Evolutionary conservation across 2,888 invertebrate species (phyloP).

Genomic region (Drosophila silvestris): DNA sequence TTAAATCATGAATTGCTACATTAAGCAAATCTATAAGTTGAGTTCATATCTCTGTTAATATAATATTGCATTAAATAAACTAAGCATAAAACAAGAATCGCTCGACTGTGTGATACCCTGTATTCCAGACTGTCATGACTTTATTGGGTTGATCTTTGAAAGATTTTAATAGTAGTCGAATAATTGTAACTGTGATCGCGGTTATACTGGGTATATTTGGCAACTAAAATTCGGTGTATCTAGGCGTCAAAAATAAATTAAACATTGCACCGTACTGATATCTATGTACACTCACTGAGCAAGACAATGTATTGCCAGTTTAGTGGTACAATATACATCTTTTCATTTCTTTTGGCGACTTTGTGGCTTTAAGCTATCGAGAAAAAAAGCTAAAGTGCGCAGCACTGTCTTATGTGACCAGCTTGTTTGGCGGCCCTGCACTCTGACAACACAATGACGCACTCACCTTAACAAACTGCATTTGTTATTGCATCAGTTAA

Average conservation of each 20-base stretch:
- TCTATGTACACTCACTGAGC: no score
- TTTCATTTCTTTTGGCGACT: background rate
- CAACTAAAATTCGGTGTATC: background rate
- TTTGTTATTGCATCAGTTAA: slow-evolving; percentile 23
- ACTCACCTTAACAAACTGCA: slow-evolving; percentile 40
- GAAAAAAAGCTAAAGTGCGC: slow-evolving; percentile 11
- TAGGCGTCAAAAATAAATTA: background rate
- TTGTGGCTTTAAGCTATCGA: background rate
- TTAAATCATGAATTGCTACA: slow-evolving; percentile 45
- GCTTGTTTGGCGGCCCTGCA: background rate
- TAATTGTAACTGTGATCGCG: background rate
- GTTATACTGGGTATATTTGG: background rate
- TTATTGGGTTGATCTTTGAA: background rate
- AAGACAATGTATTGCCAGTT: no score
- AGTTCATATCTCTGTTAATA: slow-evolving; percentile 8
- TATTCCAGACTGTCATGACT: background rate
- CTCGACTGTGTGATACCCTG: background rate
- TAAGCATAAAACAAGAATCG: slow-evolving; percentile 14
- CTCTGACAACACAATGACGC: background rate
- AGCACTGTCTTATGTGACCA: slow-evolving; percentile 18
- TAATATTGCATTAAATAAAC: slow-evolving; percentile 25
- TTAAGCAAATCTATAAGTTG: slow-evolving; percentile 5
- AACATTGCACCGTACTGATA: background rate
- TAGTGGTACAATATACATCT: background rate
- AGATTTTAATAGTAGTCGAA: background rate